Evolutionary conservation across 2,797 vertebrate species (phyloP), one percentile per base, ranked within the genome.

Genomic region (Discoglossus pictus): DNA sequence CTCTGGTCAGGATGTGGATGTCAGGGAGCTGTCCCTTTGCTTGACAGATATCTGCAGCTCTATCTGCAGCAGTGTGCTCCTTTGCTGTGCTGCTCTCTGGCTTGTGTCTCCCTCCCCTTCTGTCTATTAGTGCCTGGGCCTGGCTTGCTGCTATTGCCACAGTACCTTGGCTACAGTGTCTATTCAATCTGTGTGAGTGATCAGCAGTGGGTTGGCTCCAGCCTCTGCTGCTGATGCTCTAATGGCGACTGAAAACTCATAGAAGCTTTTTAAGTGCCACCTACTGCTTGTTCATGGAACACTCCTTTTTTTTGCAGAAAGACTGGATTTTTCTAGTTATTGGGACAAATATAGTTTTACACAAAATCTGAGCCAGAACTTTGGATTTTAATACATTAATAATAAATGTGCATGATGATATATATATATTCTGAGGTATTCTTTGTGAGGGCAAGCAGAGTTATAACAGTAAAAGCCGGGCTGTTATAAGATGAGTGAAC

Each of bases 221-320:
- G 74, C 50, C 54, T 2, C 60, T 10, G 17, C 43, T 51, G 75
- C 72, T 67, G 0, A 55, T 64, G 74, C 70, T 74, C 71, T 73
- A 85, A 85, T 84, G 80, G 79, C 76, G 76, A 76, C 79, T 18
- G 78, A 54, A 34, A 60, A 51, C 65, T 72, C 73, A 47, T 51
- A 60, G 0, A 64, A 74, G 80, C 72, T 78, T 82, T 63, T 76
- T 70, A 84, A 66, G 73, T 77, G 83, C 83, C 84, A 82, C 79
- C 84, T 86, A 83, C 80, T 80, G 81, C 73, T 42, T 69, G 73
- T 60, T 0, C 8, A 47, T 24, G 76, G 80, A 62, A 83, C 47
- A 65, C 6, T 18, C 20, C 6, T 24, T 48, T 24, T 56, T 23
- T 38, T 8, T n/a, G 2, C 42, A 44, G 16, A n/a, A 31, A 31